Conservation (phyloP, 2,888 invertebrate species). For the Calliphora vomitoria region DNA sequence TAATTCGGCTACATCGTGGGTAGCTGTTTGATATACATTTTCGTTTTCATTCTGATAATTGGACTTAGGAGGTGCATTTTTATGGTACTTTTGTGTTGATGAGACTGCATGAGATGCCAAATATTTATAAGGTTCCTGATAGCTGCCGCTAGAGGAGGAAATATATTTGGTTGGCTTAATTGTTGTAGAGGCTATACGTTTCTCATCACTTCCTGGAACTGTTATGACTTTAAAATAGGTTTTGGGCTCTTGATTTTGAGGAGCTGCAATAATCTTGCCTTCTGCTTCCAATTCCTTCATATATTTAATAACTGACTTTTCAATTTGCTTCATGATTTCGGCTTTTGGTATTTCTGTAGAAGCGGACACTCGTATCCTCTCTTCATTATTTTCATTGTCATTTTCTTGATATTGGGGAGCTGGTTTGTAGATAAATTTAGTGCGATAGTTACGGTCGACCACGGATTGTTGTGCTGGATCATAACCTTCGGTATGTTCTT, state of each 20-base stretch:
- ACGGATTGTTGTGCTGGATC: slow-evolving; percentile 56
- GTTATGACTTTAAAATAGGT: slow-evolving; percentile 80
- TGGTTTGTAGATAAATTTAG: slow-evolving; percentile 78
- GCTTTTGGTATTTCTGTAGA: slow-evolving; percentile 83
- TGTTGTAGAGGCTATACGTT: slow-evolving; percentile 79
- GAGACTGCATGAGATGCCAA: slow-evolving; percentile 65
- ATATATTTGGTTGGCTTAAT: slow-evolving; percentile 82
- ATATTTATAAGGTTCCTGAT: slow-evolving; percentile 60
- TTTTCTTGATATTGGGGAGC: slow-evolving; percentile 68
- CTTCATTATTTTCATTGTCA: slow-evolving; percentile 69
- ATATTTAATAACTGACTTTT: slow-evolving; percentile 84
- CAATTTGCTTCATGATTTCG: slow-evolving; percentile 84
- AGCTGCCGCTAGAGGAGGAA: slow-evolving; percentile 47
- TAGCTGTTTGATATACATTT: slow-evolving; percentile 78
- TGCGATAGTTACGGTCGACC: slow-evolving; percentile 76
- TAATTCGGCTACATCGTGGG: slow-evolving; percentile 78
- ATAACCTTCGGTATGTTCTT: slow-evolving; percentile 73
- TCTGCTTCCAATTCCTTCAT: slow-evolving; percentile 84
- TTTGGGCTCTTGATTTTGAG: slow-evolving; percentile 78
- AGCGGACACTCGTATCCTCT: slow-evolving; percentile 80
- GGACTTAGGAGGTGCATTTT: slow-evolving; percentile 61
- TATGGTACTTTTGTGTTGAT: slow-evolving; percentile 62
- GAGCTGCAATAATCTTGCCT: slow-evolving; percentile 81
- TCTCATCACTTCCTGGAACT: slow-evolving; percentile 77
- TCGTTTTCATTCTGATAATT: slow-evolving; percentile 79